Evolutionary conservation across 2,888 invertebrate species (phyloP).

Genomic region (Luperina nickerlii): DNA sequence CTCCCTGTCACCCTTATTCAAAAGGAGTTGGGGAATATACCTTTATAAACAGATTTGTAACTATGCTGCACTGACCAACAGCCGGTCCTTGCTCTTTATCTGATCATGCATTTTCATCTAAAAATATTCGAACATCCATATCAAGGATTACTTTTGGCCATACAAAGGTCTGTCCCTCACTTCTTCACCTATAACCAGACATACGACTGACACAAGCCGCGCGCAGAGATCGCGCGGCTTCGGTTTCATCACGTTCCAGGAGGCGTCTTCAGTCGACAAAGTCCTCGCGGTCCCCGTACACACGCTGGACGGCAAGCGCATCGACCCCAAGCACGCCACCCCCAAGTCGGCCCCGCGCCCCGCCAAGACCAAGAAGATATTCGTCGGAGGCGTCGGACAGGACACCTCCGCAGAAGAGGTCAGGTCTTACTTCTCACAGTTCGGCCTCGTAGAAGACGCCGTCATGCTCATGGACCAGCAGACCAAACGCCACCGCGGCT

Average conservation of each 20-base stretch:
- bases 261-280: conserved; percentile 97
- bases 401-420: conserved; percentile 98
- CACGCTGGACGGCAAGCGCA: conserved; percentile 97
- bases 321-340: conserved; percentile 98
- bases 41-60: neutral
- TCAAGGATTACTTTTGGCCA: neutral
- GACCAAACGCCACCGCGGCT: conserved; percentile 97
- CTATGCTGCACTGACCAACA: neutral
- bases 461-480: conserved; percentile 98
- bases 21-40: conserved; percentile 19
- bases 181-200: neutral
- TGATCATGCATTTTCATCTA: neutral
- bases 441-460: conserved; percentile 97
- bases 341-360: conserved; percentile 97
- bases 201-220: conserved; percentile 77
- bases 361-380: conserved; percentile 97
- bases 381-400: conserved; percentile 97
- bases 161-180: conserved; percentile 26
- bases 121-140: neutral
- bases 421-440: conserved; percentile 96
- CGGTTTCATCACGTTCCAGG: conserved; percentile 98
- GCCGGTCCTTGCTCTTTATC: neutral
- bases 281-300: conserved; percentile 97
- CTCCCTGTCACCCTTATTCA: conserved; percentile 17
- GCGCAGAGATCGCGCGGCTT: conserved; percentile 97